Conservation (phyloP, 2,797 vertebrate genomes). For the Gastrophryne carolinensis region DNA sequence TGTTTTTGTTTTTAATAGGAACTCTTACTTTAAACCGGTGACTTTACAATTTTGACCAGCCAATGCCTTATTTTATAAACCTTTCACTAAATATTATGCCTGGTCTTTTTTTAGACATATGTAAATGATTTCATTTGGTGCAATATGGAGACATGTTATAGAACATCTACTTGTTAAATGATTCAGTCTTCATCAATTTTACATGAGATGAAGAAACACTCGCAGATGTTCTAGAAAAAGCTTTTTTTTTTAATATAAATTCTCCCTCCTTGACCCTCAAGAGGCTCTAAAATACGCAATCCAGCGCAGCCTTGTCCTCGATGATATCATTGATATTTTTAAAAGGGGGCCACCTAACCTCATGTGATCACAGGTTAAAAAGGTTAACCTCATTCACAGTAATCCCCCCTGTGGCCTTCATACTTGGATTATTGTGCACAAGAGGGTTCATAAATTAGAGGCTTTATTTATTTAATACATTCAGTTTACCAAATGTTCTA, state of each 20-base stretch:
- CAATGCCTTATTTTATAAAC: too few species aligned
- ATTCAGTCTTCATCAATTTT: constrained; percentile 59
- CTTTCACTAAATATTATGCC: neutral
- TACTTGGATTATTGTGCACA: constrained; percentile 52
- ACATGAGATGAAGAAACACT: constrained; percentile 20
- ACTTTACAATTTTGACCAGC: too few species aligned
- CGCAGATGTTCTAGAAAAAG: constrained; percentile 47
- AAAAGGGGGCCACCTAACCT: constrained; percentile 43
- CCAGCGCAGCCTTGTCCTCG: constrained; percentile 41
- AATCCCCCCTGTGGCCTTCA: constrained; percentile 36
- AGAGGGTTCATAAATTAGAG: too few species aligned
- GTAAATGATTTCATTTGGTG: neutral
- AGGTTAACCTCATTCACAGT: constrained; percentile 51
- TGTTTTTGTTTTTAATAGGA: too few species aligned
- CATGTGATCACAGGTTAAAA: constrained; percentile 48
- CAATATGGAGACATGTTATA: neutral
- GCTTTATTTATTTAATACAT: neutral
- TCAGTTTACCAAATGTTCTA: neutral
- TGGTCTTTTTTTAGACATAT: neutral
- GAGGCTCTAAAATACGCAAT: constrained; percentile 52
- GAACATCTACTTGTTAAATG: constrained; percentile 42
- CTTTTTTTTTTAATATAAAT: constrained; percentile 34
- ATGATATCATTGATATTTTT: constrained; percentile 29
- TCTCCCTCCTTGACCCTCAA: constrained; percentile 41
- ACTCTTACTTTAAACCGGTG: too few species aligned